Conservation (phyloP, 64 coral and sea anemone species). For the Stichodactyla mertensii region DNA sequence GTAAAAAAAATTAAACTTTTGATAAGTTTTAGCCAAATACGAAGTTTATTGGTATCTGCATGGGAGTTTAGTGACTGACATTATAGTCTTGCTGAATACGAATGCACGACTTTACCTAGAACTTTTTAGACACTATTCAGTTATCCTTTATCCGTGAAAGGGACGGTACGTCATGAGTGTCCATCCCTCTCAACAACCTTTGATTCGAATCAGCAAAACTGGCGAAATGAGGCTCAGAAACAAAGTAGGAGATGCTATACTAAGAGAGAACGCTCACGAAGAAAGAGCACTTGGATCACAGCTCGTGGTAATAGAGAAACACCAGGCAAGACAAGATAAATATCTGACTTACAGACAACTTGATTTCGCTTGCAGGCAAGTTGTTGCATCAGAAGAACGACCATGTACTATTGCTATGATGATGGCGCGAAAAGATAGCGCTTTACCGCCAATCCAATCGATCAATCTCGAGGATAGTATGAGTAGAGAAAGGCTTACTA, state of each 20-base stretch:
- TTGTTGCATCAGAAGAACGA: constrained; percentile 72
- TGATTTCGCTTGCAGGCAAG: constrained; percentile 67
- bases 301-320: constrained; percentile 44
- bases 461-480: not conserved
- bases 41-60: too few relatives aligned
- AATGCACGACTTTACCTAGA: too few relatives aligned
- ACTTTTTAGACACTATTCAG: too few relatives aligned
- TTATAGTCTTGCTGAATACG: too few relatives aligned
- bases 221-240: constrained; percentile 90
- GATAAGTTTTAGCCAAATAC: too few relatives aligned
- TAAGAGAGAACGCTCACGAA: constrained; percentile 83
- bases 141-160: too few relatives aligned
- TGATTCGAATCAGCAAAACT: constrained; percentile 53
- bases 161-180: not conserved
- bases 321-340: constrained; percentile 73
- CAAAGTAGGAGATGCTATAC: constrained; percentile 71
- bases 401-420: constrained; percentile 38
- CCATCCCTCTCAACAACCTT: not conserved
- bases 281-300: constrained; percentile 67
- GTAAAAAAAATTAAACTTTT: too few relatives aligned
- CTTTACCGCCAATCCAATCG: constrained; percentile 47
- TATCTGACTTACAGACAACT: constrained; percentile 86
- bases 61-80: too few relatives aligned
- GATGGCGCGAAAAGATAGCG: not conserved
- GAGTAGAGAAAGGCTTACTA: not conserved